These are phyloP conservation scores for Threskiornis aethiopicus DNA, from an alignment of 2,797 vertebrate species.

Conservation along the genomic window DNA sequence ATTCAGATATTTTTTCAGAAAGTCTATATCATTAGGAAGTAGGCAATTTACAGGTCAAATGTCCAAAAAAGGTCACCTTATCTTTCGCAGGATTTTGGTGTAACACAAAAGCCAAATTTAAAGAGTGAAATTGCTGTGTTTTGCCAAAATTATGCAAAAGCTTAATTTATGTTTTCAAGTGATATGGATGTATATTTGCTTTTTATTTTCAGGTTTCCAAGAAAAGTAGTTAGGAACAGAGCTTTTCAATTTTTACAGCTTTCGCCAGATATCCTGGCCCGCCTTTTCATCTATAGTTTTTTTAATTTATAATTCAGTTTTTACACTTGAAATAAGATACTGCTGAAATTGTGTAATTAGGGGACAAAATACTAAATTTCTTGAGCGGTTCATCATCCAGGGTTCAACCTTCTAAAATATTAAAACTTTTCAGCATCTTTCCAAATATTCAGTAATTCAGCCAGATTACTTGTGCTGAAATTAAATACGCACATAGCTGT, in stretches of 20 bases:
- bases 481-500: not conserved
- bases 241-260: not conserved
- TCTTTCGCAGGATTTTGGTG: not conserved
- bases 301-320: not conserved
- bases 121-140: not conserved
- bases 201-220: not conserved
- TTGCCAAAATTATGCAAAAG: not conserved
- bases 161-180: not conserved
- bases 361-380: not conserved
- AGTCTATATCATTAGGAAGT: not conserved
- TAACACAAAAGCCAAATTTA: not conserved
- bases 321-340: not conserved
- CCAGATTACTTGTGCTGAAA: not conserved
- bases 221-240: not conserved
- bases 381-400: not conserved
- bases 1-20: not conserved
- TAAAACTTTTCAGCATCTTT: not conserved
- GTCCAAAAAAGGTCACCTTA: not conserved
- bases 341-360: not conserved
- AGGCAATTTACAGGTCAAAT: not conserved
- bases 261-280: not conserved
- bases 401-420: not conserved
- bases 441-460: not conserved
- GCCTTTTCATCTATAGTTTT: not conserved
- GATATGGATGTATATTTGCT: not conserved